These are phyloP conservation scores for Phrynocephalus versicolor DNA, from an alignment of 2,113 vertebrate species.

Conservation along the genomic window DNA sequence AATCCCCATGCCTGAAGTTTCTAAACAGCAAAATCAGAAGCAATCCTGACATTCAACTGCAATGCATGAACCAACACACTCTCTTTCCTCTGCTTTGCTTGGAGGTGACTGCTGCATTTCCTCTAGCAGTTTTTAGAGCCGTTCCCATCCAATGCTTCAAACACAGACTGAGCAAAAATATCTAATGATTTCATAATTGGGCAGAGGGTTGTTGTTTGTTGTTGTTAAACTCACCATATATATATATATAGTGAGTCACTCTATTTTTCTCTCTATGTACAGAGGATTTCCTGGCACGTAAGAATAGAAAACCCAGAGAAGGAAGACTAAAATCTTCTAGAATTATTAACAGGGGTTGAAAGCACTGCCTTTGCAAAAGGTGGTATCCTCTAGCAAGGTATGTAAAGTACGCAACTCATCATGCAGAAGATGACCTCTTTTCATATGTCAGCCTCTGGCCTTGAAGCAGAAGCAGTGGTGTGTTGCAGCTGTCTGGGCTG, in stretches of 20 bases:
- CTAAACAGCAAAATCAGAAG: conserved; percentile 11
- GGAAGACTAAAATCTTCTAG: background rate
- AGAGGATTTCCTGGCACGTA: background rate
- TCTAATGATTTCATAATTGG: background rate
- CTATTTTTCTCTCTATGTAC: background rate
- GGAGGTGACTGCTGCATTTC: background rate
- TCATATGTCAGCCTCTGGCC: background rate
- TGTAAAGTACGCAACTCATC: background rate
- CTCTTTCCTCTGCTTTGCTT: background rate
- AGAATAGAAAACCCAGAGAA: background rate
- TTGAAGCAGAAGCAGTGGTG: background rate
- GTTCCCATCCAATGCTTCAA: background rate
- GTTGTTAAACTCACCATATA: too few species aligned
- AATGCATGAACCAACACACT: conserved; percentile 23
- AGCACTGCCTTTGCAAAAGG: background rate
- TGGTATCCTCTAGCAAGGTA: background rate
- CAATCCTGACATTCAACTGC: conserved; percentile 35
- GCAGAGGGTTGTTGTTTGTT: background rate
- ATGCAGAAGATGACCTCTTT: conserved; percentile 1
- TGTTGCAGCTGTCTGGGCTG: background rate
- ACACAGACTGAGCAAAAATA: background rate
- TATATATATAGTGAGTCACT: background rate
- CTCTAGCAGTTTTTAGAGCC: background rate
- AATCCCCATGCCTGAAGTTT: background rate
- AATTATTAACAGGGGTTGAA: background rate